phyloP scores from a whole-genome alignment of 2,888 invertebrate species.

The Drosophila acutilabella region DNA sequence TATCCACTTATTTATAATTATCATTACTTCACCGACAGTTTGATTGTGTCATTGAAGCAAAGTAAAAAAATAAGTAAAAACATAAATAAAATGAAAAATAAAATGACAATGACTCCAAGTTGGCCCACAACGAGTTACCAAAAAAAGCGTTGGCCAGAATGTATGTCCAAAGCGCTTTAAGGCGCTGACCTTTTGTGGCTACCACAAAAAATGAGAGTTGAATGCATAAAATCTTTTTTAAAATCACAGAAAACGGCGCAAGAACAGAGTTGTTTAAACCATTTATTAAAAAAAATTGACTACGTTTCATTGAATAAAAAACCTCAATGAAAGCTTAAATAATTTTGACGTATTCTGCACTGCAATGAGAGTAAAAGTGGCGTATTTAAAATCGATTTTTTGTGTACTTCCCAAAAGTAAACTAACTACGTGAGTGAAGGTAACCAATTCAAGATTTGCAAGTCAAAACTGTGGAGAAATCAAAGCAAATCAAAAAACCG shows the following conservation, averaged over 20 bases:
- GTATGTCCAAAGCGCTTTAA: conserved; percentile 40
- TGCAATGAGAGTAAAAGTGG: conserved; percentile 66
- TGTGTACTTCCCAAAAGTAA: conserved; percentile 21
- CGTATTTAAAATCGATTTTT: conserved; percentile 61
- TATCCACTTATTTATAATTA: conserved; percentile 56
- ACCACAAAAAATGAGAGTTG: conserved; percentile 27
- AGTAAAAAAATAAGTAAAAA: conserved; percentile 41
- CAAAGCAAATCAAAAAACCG: conserved; percentile 6
- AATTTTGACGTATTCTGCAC: conserved; percentile 25
- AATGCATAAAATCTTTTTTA: conserved; percentile 22
- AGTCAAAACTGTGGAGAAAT: conserved; percentile 39
- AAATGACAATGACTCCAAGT: conserved; percentile 30
- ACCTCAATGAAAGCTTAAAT: conserved; percentile 51
- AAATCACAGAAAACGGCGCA: background rate
- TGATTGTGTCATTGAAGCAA: conserved; percentile 57
- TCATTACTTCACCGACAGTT: conserved; percentile 55
- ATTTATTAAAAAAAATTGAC: background rate
- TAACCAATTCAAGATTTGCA: conserved; percentile 57
- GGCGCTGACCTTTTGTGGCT: conserved; percentile 61
- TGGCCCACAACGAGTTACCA: conserved; percentile 59
- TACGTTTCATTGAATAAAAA: background rate
- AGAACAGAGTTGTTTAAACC: conserved; percentile 4
- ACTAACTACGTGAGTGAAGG: conserved; percentile 70
- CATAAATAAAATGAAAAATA: conserved; percentile 23
- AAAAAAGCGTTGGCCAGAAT: conserved; percentile 55